Percentiles rank a stretch among this genome's conserved stretches.
Evolutionary conservation across 2,888 invertebrate genomes (phyloP).

Genomic region (Scaptodrosophila latifasciaeformis): DNA sequence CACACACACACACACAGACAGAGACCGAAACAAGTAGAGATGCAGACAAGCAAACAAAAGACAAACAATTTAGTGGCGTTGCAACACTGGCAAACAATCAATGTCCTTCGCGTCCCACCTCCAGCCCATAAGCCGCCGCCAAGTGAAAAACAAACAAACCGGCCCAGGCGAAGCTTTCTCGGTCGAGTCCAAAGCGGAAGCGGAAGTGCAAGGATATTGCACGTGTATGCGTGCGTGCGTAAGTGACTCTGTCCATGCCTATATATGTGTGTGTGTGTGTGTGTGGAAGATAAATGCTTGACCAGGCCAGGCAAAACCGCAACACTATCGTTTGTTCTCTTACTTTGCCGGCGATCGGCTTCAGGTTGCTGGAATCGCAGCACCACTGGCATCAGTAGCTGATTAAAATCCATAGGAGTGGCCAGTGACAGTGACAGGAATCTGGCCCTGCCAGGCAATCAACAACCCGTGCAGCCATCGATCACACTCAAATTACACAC

Average conservation of each 20-base stretch:
- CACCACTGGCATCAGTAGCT: slow-evolving; percentile 34
- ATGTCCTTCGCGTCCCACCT: slow-evolving; percentile 14
- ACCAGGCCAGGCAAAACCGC: slow-evolving; percentile 1
- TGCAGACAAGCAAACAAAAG: slow-evolving; percentile 21
- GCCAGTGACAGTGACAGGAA: slow-evolving; percentile 16
- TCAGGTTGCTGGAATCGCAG: slow-evolving; percentile 22
- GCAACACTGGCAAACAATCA: slow-evolving; percentile 65
- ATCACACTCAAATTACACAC: slow-evolving; percentile 53
- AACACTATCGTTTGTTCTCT: slow-evolving; percentile 3
- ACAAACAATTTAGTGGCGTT: slow-evolving; percentile 65
- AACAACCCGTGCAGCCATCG: slow-evolving; percentile 50
- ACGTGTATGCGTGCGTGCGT: slow-evolving; percentile 21
- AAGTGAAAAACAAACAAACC: slow-evolving; percentile 1
- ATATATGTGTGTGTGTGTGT: not conserved
- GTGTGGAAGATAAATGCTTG: slow-evolving; percentile 14
- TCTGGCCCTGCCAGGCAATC: slow-evolving; percentile 1
- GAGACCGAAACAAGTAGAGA: slow-evolving; percentile 4
- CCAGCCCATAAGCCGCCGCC: not conserved
- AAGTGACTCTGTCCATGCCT: too few relatives aligned
- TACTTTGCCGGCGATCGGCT: slow-evolving; percentile 33
- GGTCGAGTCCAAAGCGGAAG: slow-evolving; percentile 38
- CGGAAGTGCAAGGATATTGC: slow-evolving; percentile 35
- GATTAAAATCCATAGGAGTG: slow-evolving; percentile 47
- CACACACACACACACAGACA: slow-evolving; percentile 8
- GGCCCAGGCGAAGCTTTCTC: too few relatives aligned